Conservation (phyloP, 2,113 vertebrate species). For the Hemicordylus capensis region DNA sequence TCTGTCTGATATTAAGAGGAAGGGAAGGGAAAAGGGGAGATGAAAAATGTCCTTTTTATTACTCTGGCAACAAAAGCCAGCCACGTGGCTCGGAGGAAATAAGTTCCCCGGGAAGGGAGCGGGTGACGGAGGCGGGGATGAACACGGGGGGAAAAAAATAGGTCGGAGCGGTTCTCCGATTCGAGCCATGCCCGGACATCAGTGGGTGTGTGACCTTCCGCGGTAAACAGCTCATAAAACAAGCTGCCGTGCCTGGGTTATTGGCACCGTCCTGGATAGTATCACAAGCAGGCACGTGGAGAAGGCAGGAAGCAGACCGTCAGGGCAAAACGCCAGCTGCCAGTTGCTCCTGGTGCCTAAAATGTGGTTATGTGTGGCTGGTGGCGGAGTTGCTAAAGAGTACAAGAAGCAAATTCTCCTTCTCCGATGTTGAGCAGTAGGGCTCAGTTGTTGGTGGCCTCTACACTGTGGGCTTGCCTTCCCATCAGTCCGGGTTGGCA, state of each 20-base stretch:
- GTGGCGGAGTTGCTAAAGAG: no score
- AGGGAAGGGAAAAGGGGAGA: constrained; percentile 66
- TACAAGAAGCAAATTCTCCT: no score
- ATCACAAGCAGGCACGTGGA: not conserved
- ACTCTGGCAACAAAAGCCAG: constrained; percentile 67
- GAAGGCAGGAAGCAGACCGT: not conserved
- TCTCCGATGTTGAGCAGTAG: no score
- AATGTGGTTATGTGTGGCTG: no score
- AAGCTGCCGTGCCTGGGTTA: not conserved
- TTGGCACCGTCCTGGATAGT: not conserved
- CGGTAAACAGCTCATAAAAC: constrained; percentile 54
- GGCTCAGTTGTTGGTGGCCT: no score
- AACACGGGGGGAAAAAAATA: constrained; percentile 29
- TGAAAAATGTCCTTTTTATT: constrained; percentile 76
- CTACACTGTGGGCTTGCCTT: no score
- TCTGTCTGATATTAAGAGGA: constrained; percentile 82
- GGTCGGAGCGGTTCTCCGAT: constrained; percentile 7
- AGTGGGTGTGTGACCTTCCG: constrained; percentile 60
- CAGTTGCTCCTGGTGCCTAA: no score
- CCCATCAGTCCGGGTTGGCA: no score
- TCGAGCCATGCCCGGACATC: not conserved
- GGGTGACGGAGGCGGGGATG: not conserved
- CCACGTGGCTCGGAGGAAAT: constrained; percentile 44
- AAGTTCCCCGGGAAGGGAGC: constrained; percentile 36
- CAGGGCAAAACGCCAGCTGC: no score